These are phyloP conservation scores for Hermetia illucens DNA, from an alignment of 1,140 invertebrate genomes.

Conservation along the genomic window DNA sequence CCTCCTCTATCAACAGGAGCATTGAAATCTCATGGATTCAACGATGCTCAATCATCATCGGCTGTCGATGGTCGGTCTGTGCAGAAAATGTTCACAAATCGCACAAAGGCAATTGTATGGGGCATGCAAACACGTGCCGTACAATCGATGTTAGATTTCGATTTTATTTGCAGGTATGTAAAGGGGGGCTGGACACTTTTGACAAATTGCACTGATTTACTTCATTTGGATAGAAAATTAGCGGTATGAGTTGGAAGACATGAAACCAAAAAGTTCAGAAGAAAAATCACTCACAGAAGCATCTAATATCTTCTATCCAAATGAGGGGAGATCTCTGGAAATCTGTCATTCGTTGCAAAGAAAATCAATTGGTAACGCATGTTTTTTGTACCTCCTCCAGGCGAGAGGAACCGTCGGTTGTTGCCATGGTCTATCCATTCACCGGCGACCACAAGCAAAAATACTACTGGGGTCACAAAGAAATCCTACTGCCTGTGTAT, in stretches of 20 bases:
- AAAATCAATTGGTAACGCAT: too few species aligned
- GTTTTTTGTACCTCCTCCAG: too few species aligned
- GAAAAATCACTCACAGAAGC: too few species aligned
- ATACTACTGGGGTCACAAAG: slow-evolving; percentile 99
- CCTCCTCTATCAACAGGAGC: slow-evolving; percentile 25
- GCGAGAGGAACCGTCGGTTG: slow-evolving; percentile 73
- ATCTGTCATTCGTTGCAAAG: too few species aligned
- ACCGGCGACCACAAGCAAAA: slow-evolving; percentile 99
- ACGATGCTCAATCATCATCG: slow-evolving; percentile 12
- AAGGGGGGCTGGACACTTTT: background rate
- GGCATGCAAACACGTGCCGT: slow-evolving; percentile 98
- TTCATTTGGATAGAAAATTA: too few species aligned
- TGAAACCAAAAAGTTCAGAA: too few species aligned
- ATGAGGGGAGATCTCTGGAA: too few species aligned
- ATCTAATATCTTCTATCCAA: too few species aligned
- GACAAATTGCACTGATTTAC: background rate
- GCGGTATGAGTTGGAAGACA: too few species aligned
- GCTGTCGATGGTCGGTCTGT: slow-evolving; percentile 10
- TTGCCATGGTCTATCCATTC: slow-evolving; percentile 96
- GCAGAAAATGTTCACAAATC: slow-evolving; percentile 56
- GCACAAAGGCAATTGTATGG: slow-evolving; percentile 94
- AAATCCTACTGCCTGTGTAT: slow-evolving; percentile 88
- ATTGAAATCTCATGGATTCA: background rate
- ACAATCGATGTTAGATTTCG: slow-evolving; percentile 97
- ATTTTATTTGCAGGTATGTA: slow-evolving; percentile 78